phyloP scores from a whole-genome alignment of 2,113 vertebrate genomes.

The Piaya cayana region DNA sequence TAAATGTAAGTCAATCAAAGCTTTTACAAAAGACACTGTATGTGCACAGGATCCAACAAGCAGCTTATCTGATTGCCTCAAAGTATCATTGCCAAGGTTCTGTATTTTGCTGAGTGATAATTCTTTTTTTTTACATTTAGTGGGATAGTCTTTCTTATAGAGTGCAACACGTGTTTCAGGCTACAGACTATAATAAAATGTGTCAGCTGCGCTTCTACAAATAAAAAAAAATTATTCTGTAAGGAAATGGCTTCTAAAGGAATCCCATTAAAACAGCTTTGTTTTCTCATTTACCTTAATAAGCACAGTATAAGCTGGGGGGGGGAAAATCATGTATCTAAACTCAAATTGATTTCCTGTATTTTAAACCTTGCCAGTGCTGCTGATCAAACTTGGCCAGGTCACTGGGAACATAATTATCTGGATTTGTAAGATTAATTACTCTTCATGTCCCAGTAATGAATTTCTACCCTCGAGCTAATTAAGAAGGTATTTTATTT shows the following conservation, averaged over 20 bases:
- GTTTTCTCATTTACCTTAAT: background rate
- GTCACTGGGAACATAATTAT: background rate
- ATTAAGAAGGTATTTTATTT: background rate
- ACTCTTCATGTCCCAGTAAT: background rate
- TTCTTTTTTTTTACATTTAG: background rate
- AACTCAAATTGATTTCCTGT: background rate
- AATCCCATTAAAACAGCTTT: background rate
- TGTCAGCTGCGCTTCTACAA: background rate
- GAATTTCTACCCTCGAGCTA: background rate
- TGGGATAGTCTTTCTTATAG: rapidly evolving
- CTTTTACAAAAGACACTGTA: background rate
- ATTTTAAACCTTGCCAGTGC: background rate
- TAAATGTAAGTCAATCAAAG: background rate
- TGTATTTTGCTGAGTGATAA: background rate
- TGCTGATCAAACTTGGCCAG: background rate
- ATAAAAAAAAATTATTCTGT: background rate
- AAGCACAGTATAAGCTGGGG: background rate
- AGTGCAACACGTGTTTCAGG: background rate
- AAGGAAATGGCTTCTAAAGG: background rate
- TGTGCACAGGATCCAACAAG: rapidly evolving
- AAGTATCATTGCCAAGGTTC: rapidly evolving
- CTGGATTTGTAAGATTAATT: background rate
- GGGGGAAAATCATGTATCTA: background rate
- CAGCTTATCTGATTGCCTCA: background rate
- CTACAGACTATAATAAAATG: background rate